Evolutionary conservation across 2,113 vertebrate genomes (phyloP).

Genomic region (Ceyx melanurus): DNA sequence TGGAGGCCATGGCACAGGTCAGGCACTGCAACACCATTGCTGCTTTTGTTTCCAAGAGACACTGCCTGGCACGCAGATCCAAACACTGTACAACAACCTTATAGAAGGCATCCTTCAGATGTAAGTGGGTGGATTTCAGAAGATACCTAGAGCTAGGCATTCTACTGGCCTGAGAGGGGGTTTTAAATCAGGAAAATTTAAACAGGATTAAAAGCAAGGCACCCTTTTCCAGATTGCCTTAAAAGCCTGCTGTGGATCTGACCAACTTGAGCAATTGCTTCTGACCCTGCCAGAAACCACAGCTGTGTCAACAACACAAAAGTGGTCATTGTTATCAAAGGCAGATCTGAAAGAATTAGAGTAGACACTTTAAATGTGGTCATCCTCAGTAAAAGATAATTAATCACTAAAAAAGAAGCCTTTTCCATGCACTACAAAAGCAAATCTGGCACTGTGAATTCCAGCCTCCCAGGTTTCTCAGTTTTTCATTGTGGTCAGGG

Average conservation of each 20-base stretch:
- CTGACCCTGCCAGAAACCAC: conserved; percentile 49
- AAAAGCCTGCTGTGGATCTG: conserved; percentile 36
- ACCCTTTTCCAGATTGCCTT: not conserved
- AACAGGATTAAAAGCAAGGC: not conserved
- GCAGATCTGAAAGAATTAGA: conserved; percentile 39
- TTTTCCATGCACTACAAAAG: not conserved
- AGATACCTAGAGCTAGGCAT: not conserved
- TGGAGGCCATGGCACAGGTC: fast-evolving
- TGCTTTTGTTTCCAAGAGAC: not conserved
- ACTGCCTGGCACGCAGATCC: not conserved
- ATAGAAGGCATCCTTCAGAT: not conserved
- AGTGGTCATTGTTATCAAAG: conserved; percentile 43
- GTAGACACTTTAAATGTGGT: conserved; percentile 38
- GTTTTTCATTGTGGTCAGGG: not conserved
- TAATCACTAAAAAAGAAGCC: conserved; percentile 5
- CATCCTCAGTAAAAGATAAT: conserved; percentile 43
- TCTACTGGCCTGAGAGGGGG: not conserved
- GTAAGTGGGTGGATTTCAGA: not conserved
- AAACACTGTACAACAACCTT: not conserved
- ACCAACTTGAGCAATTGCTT: not conserved
- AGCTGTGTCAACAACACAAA: conserved; percentile 57
- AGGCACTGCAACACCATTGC: not conserved
- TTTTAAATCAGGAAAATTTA: not conserved
- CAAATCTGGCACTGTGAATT: not conserved
- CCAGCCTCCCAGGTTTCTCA: not conserved